Percentiles rank a stretch among this genome's conserved stretches.
Evolutionary conservation across 1,140 invertebrate species (phyloP).

Genomic region (Vanessa atalanta): DNA sequence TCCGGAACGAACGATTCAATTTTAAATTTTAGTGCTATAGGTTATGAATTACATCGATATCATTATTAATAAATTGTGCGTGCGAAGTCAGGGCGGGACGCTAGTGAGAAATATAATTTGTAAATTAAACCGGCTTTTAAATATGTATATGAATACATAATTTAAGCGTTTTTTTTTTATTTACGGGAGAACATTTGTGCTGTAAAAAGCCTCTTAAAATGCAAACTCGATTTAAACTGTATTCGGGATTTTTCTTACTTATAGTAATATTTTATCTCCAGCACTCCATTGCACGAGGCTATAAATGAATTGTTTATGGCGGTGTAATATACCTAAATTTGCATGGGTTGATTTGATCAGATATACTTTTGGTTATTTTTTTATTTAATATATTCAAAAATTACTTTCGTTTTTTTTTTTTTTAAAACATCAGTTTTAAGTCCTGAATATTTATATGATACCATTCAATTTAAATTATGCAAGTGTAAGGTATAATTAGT

Average conservation of each 20-base stretch:
- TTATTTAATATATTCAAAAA: background rate
- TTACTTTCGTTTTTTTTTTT: background rate
- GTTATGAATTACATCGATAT: no score
- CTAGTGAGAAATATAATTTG: background rate
- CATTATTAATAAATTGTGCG: no score
- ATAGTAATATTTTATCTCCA: slow-evolving; percentile 1
- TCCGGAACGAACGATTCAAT: no score
- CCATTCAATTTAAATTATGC: no score
- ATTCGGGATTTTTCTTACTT: slow-evolving; percentile 16
- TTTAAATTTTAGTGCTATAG: no score
- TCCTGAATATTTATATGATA: no score
- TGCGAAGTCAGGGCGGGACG: no score
- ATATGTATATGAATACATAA: background rate
- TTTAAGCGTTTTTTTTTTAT: slow-evolving; percentile 18
- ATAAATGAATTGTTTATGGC: slow-evolving; percentile 10
- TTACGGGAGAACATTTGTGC: slow-evolving; percentile 43
- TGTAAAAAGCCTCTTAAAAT: slow-evolving; percentile 59
- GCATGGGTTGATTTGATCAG: slow-evolving; percentile 20
- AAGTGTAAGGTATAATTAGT: no score
- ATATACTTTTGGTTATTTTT: slow-evolving; percentile 16
- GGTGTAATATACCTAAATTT: slow-evolving; percentile 16
- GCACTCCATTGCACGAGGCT: slow-evolving; percentile 5
- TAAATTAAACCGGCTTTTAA: background rate
- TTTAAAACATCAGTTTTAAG: background rate
- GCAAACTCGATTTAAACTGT: slow-evolving; percentile 52